Base-by-base conservation (phyloP, 1,140 invertebrate species). In the Phymastichus coffea region DNA sequence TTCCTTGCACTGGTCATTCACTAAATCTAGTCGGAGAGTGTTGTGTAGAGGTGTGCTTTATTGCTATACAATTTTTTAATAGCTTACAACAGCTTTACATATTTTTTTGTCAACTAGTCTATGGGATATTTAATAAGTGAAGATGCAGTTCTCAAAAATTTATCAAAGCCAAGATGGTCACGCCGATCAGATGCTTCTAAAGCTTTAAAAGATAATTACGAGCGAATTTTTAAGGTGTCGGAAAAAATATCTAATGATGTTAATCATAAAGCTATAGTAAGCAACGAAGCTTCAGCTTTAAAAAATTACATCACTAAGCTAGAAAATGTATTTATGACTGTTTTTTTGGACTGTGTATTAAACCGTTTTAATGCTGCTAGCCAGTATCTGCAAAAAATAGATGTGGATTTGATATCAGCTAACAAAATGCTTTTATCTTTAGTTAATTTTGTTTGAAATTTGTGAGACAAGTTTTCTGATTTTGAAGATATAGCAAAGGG, bases 71-170 rank as follows among this genome's bases (percentile, higher is more conserved):
- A 33, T 63, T 48, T 33, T 65, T 65, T 56, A 19, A 7, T 26
- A 6, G 46, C 37, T 12, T 63, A 22, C 56, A 60, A 47, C 10
- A 17, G 17, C 15, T 65, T 20, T 65, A 43, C 43, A 49, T 14
- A 12, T 65, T 59, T 65, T 63, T 63, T 35, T 48, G 22, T 63
- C 57, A 4, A 60, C 52, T 25, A 41, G 53, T 33, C 44, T 35
- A 26, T 66, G 57, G 37, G 9, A 41, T 23, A 15, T 43, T 8
- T 52, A n/a, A n/a, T n/a, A n/a, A n/a, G n/a, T n/a, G n/a, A n/a
- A n/a, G n/a, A n/a, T 52, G 23, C 47, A 3, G 52, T 30, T 9
- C 6, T 51, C 15, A 33, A 26, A 20, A 37, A 22, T 33, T 44
- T 52, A 47, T 51, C 57, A 20, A 25, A 43, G 15, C 51, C 47